These are phyloP conservation scores for Streptopelia turtur DNA, from an alignment of 2,797 vertebrate genomes.

Conservation along the genomic window DNA sequence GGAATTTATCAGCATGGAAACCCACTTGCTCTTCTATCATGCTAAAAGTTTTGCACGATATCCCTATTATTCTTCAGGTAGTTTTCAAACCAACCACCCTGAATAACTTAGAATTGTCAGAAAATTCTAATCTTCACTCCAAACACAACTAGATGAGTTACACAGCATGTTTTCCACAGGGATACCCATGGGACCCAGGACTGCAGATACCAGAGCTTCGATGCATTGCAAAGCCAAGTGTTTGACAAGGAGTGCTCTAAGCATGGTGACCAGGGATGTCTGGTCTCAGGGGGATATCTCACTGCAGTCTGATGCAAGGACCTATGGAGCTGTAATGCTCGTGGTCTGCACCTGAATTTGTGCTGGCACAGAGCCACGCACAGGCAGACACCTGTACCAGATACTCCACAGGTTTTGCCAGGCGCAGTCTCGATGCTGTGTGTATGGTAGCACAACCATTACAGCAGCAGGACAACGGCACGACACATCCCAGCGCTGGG, in stretches of 20 bases:
- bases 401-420: neutral
- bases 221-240: neutral
- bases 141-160: neutral
- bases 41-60: neutral
- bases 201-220: neutral
- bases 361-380: neutral
- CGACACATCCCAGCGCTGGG: neutral
- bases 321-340: neutral
- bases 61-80: neutral
- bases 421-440: neutral
- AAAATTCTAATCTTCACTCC: neutral
- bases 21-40: neutral
- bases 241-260: neutral
- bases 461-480: neutral
- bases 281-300: neutral
- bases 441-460: neutral
- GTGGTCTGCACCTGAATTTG: neutral
- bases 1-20: neutral
- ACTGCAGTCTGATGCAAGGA: neutral
- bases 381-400: neutral
- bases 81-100: neutral
- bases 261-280: neutral
- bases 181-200: neutral
- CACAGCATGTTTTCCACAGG: neutral
- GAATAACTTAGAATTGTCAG: neutral